Percentiles rank a stretch among this genome's conserved stretches.
Conservation (phyloP, 1,140 invertebrate genomes). For the Lordiphosa collinella region DNA sequence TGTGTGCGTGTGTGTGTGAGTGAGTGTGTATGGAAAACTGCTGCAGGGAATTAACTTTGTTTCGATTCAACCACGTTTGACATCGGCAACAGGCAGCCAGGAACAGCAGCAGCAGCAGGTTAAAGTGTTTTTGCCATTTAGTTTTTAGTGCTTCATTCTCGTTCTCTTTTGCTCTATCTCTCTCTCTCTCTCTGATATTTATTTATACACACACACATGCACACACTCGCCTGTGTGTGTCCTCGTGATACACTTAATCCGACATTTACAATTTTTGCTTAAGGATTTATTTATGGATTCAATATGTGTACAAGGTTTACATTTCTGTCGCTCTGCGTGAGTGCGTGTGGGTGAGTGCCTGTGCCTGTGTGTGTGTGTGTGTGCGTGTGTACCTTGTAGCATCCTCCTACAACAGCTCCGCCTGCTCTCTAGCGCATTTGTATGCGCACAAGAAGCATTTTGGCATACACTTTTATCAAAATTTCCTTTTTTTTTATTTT, state of each 20-base stretch:
- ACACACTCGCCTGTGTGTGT: slow-evolving; percentile 25
- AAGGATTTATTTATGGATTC: slow-evolving; percentile 78
- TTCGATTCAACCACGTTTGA: slow-evolving; percentile 68
- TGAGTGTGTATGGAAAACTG: slow-evolving; percentile 35
- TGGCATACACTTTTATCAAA: slow-evolving; percentile 51
- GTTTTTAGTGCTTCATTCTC: slow-evolving; percentile 48
- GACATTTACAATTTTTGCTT: slow-evolving; percentile 78
- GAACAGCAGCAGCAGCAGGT: slow-evolving; percentile 30
- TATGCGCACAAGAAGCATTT: slow-evolving; percentile 58
- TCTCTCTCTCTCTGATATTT: slow-evolving; percentile 20
- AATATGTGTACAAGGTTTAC: slow-evolving; percentile 64
- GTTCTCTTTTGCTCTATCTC: background rate
- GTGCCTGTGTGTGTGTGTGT: slow-evolving; percentile 10
- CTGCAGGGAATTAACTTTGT: slow-evolving; percentile 68
- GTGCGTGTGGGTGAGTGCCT: slow-evolving; percentile 17
- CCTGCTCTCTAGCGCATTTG: slow-evolving; percentile 31
- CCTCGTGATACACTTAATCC: slow-evolving; percentile 70
- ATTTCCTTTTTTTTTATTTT: slow-evolving; percentile 27
- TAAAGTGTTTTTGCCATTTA: slow-evolving; percentile 58
- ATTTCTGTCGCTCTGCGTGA: slow-evolving; percentile 19
- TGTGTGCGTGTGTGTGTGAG: slow-evolving; percentile 18
- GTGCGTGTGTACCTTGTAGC: slow-evolving; percentile 41
- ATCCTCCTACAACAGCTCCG: slow-evolving; percentile 30
- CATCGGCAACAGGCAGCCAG: slow-evolving; percentile 4
- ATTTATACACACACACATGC: slow-evolving; percentile 28